These are phyloP conservation scores for Oceanites oceanicus DNA, from an alignment of 2,113 vertebrate species.

Conservation along the genomic window DNA sequence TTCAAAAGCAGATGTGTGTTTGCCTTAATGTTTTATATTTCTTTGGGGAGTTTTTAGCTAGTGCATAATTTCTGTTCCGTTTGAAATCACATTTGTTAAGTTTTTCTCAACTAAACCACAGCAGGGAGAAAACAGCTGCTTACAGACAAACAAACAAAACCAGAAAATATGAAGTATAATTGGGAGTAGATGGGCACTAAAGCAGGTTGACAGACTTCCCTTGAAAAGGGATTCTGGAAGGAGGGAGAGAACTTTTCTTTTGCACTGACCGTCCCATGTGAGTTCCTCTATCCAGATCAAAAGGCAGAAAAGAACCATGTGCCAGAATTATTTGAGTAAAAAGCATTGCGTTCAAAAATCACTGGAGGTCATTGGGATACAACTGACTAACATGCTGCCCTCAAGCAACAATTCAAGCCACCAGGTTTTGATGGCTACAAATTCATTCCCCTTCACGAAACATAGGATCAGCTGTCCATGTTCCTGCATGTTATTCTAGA, in stretches of 20 bases:
- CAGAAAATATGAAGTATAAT: neutral
- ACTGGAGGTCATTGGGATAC: neutral
- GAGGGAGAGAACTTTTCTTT: neutral
- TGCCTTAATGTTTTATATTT: constrained; percentile 19
- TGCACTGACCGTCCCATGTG: neutral
- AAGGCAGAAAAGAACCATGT: neutral
- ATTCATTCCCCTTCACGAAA: neutral
- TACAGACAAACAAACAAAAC: neutral
- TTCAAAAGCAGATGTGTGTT: constrained; percentile 53
- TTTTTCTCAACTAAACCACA: constrained; percentile 1
- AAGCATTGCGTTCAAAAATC: neutral
- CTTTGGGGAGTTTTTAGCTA: constrained; percentile 8
- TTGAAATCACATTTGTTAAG: constrained; percentile 33
- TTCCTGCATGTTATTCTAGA: neutral
- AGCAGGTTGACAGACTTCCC: neutral
- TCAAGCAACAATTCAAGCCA: neutral
- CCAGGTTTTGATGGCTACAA: neutral
- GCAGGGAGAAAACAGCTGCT: neutral
- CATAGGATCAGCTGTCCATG: neutral
- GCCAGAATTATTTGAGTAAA: neutral
- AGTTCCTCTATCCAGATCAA: neutral
- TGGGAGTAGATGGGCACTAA: neutral
- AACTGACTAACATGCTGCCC: neutral
- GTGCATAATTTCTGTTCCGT: constrained; percentile 17
- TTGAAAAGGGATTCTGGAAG: neutral